phyloP scores from a whole-genome alignment of 2,113 vertebrate species.

The Ranitomeya variabilis region DNA sequence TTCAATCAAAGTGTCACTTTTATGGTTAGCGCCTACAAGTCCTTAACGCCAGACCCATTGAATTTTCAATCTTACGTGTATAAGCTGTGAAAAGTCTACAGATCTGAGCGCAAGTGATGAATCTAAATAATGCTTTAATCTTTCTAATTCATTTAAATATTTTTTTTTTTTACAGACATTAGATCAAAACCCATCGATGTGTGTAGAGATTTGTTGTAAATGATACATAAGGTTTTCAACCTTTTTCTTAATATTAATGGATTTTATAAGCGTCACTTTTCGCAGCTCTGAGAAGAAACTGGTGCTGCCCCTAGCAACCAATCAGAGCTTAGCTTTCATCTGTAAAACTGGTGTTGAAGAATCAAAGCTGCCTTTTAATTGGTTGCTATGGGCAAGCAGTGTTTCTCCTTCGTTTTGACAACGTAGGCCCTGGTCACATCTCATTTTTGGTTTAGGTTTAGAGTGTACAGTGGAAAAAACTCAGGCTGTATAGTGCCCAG shows the following conservation, averaged over 20 bases:
- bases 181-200: neutral
- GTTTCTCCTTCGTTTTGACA: too few species aligned
- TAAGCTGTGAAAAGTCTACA: neutral
- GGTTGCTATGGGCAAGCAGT: neutral
- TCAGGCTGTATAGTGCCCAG: too few species aligned
- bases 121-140: neutral
- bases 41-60: neutral
- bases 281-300: too few species aligned
- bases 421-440: too few species aligned
- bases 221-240: neutral
- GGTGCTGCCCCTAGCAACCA: neutral
- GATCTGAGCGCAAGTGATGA: neutral
- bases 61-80: neutral
- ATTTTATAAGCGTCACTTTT: neutral
- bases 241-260: neutral
- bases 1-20: neutral
- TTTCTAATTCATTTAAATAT: neutral
- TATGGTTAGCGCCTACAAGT: neutral
- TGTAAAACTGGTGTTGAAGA: neutral
- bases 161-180: neutral
- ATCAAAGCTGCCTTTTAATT: neutral
- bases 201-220: neutral
- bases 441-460: too few species aligned
- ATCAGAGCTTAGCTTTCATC: neutral
- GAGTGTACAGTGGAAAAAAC: too few species aligned